Conservation (phyloP, 2,888 invertebrate species). For the Cactoblastis cactorum region DNA sequence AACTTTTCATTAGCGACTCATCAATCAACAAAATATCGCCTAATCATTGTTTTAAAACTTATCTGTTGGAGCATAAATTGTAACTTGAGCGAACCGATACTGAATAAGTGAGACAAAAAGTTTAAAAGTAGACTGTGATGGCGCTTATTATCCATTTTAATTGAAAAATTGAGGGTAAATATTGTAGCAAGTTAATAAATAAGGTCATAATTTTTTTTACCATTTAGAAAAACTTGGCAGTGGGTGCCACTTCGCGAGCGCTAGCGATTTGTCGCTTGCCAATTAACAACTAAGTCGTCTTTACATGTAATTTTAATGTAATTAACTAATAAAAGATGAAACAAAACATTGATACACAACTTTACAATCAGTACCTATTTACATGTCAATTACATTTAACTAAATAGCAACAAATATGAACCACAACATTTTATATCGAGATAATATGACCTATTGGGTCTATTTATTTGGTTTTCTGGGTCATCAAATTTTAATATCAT, state of each 20-base stretch:
- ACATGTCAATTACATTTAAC: background rate
- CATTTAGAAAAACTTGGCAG: no score
- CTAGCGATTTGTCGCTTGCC: no score
- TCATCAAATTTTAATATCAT: slow-evolving; percentile 1
- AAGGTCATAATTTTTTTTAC: no score
- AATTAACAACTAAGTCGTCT: no score
- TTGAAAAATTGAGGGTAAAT: background rate
- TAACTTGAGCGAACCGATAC: slow-evolving; percentile 6
- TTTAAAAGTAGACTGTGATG: background rate
- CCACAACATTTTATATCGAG: background rate
- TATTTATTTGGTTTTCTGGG: background rate
- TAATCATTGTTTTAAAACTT: slow-evolving; percentile 28
- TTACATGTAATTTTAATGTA: no score
- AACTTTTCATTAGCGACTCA: no score
- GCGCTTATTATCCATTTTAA: background rate
- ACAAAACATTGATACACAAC: no score
- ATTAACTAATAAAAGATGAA: no score
- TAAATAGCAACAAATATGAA: background rate
- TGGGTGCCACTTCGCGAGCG: no score
- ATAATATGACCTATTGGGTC: background rate
- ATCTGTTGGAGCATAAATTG: slow-evolving; percentile 14
- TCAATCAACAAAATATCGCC: slow-evolving; percentile 29
- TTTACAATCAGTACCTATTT: no score
- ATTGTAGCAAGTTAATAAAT: no score
- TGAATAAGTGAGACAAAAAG: slow-evolving; percentile 1